Conservation (phyloP, 2,888 invertebrate genomes). For the Hybos culiciformis region DNA sequence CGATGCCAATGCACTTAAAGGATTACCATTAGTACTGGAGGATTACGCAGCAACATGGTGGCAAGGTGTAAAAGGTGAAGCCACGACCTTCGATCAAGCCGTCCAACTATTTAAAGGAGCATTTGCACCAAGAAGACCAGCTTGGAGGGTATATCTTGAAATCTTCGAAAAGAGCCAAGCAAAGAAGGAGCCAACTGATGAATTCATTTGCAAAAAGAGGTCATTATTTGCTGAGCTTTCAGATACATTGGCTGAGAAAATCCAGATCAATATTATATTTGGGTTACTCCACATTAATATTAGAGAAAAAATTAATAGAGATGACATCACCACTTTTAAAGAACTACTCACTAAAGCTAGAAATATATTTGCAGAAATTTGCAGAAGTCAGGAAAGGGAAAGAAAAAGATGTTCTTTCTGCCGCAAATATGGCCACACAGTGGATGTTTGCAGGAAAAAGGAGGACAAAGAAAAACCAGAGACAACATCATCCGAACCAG, state of each 20-base stretch:
- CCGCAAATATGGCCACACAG: not conserved
- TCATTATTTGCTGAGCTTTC: constrained; percentile 1
- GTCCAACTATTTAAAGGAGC: constrained; percentile 1
- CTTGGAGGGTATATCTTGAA: constrained; percentile 7
- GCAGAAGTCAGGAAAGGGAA: not conserved
- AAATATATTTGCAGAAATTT: not conserved
- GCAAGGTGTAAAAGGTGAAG: not conserved
- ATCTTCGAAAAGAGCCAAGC: constrained; percentile 3
- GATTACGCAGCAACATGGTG: no score
- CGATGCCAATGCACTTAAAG: not conserved
- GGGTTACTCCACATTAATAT: constrained; percentile 4
- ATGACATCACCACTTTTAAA: constrained; percentile 2
- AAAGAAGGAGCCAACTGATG: constrained; percentile 6
- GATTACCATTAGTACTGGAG: not conserved
- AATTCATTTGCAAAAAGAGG: constrained; percentile 4
- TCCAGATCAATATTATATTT: constrained; percentile 4
- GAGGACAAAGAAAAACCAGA: not conserved
- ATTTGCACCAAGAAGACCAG: constrained; percentile 5
- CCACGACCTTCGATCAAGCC: constrained; percentile 4
- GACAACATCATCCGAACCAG: not conserved
- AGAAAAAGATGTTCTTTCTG: not conserved
- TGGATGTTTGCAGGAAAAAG: not conserved
- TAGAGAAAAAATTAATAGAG: constrained; percentile 5
- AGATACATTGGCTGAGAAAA: constrained; percentile 1
- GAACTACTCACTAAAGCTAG: constrained; percentile 1